phyloP scores from a whole-genome alignment of 1,140 invertebrate genomes.

The Diuraphis noxia region DNA sequence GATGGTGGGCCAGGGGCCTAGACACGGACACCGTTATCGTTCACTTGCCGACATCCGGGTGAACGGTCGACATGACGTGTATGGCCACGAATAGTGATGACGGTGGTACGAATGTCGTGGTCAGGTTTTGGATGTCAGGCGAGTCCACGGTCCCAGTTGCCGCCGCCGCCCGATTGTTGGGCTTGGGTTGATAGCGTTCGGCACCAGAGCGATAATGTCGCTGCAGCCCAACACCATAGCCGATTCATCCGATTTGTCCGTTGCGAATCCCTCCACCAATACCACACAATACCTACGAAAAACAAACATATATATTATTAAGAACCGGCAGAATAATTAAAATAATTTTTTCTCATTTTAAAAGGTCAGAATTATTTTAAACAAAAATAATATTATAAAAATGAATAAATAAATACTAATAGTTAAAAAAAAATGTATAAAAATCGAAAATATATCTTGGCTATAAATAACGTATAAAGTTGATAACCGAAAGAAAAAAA shows the following conservation, averaged over 20 bases:
- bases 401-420: too few relatives aligned
- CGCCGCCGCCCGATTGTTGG: conserved; percentile 37
- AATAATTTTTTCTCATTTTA: neutral
- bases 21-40: conserved; percentile 57
- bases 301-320: conserved; percentile 23
- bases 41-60: conserved; percentile 53
- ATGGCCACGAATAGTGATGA: conserved; percentile 57
- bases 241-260: conserved; percentile 60
- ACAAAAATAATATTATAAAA: too few relatives aligned
- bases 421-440: too few relatives aligned
- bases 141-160: conserved; percentile 41
- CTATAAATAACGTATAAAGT: too few relatives aligned
- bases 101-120: conserved; percentile 55
- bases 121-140: conserved; percentile 52
- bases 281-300: conserved; percentile 65
- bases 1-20: conserved; percentile 55
- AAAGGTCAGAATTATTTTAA: neutral
- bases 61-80: conserved; percentile 45
- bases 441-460: too few relatives aligned
- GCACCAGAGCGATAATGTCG: conserved; percentile 62
- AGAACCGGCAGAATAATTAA: neutral
- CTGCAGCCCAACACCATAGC: conserved; percentile 64
- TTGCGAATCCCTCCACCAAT: conserved; percentile 60
- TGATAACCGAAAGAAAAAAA: too few relatives aligned
- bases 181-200: conserved; percentile 39